Evolutionary conservation across 2,113 vertebrate species (phyloP).

Genomic region (Crotalus helleri): DNA sequence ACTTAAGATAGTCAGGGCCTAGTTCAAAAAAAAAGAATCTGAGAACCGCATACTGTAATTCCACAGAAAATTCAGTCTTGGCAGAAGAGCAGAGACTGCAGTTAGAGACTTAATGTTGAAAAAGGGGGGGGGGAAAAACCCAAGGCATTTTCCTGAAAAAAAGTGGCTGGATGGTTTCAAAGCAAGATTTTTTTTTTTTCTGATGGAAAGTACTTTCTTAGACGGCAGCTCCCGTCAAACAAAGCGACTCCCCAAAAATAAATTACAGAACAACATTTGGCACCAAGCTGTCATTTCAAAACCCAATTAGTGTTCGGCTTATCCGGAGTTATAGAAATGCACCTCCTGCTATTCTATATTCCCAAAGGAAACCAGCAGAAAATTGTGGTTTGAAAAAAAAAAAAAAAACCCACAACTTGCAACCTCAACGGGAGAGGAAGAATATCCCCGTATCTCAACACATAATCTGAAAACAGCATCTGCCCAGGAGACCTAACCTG

Average conservation of each 20-base stretch:
- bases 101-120: neutral
- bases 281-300: neutral
- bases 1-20: too few relatives aligned
- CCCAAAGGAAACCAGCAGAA: neutral
- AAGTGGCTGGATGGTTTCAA: neutral
- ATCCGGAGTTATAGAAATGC: neutral
- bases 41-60: neutral
- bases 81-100: neutral
- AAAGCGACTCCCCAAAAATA: neutral
- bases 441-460: neutral
- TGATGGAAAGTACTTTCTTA: neutral
- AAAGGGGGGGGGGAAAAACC: too few relatives aligned
- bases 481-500: neutral
- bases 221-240: neutral
- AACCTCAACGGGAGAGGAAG: neutral
- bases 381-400: too few relatives aligned
- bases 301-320: neutral
- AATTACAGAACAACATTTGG: neutral
- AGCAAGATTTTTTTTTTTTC: neutral
- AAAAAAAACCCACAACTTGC: too few relatives aligned
- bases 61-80: neutral
- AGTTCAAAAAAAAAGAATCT: neutral
- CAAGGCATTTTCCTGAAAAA: neutral
- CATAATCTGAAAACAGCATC: neutral
- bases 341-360: neutral